phyloP scores from a whole-genome alignment of 1,140 invertebrate species.

The Popillia japonica region DNA sequence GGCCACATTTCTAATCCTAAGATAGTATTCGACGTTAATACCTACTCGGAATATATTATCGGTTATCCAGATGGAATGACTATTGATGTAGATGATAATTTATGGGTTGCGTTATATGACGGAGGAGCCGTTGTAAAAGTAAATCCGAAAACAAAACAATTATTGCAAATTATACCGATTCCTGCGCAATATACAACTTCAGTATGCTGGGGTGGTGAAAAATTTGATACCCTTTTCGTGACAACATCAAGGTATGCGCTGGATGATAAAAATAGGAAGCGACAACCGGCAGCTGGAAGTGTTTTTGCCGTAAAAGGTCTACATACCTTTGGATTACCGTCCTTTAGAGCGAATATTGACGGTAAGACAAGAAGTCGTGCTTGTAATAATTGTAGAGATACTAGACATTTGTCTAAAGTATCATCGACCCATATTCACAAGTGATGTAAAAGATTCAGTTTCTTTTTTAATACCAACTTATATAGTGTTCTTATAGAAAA shows the following conservation, averaged over 20 bases:
- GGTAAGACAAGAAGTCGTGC: neutral
- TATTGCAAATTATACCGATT: conserved; percentile 68
- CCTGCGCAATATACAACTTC: conserved; percentile 81
- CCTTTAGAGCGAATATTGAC: conserved; percentile 4
- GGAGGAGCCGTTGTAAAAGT: conserved; percentile 65
- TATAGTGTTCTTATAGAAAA: too few species aligned
- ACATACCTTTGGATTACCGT: neutral
- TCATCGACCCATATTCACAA: neutral
- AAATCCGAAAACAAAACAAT: conserved; percentile 63
- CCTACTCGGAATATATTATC: conserved; percentile 45
- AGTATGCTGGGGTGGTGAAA: conserved; percentile 78
- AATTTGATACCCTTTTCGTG: conserved; percentile 79
- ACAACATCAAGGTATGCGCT: conserved; percentile 68
- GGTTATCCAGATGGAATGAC: conserved; percentile 77
- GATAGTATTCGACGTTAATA: conserved; percentile 61
- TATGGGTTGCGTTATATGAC: conserved; percentile 71
- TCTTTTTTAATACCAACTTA: too few species aligned
- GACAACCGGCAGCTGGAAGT: conserved; percentile 72
- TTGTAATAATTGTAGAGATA: neutral
- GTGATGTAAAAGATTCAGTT: neutral
- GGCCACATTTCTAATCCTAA: conserved; percentile 66
- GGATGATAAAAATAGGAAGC: conserved; percentile 64
- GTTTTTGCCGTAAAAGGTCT: conserved; percentile 69
- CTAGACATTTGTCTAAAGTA: neutral
- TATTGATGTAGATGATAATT: conserved; percentile 70